Percentiles rank a stretch among this genome's conserved stretches.
Evolutionary conservation across 2,113 vertebrate species (phyloP).

Genomic region (Poicephalus meyeri): DNA sequence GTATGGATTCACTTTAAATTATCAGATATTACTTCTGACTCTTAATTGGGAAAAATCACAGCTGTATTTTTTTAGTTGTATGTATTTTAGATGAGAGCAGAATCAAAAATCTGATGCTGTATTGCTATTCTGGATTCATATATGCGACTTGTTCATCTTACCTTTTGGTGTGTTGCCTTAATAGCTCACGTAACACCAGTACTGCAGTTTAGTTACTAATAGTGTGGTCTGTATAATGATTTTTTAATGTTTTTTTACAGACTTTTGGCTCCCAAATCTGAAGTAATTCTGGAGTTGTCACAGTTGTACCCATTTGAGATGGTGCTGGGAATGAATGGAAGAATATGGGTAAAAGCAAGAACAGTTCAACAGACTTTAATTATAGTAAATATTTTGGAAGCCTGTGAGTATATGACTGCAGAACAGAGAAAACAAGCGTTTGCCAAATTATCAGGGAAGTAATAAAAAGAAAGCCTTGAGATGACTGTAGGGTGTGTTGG

Average conservation of each 20-base stretch:
- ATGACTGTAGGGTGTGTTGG: background rate
- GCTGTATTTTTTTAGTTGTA: background rate
- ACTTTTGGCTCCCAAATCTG: slow-evolving; percentile 84
- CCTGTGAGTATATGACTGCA: slow-evolving; percentile 88
- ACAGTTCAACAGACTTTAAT: slow-evolving; percentile 89
- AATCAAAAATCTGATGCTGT: background rate
- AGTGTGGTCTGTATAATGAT: background rate
- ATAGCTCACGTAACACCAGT: background rate
- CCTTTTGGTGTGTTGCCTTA: background rate
- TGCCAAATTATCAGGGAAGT: slow-evolving; percentile 78
- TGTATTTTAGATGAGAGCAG: background rate
- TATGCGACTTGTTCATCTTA: background rate
- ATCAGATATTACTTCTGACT: background rate
- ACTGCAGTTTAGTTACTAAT: background rate
- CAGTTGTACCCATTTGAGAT: slow-evolving; percentile 89
- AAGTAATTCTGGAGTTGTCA: slow-evolving; percentile 86
- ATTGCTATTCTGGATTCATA: background rate
- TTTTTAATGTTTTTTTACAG: slow-evolving; percentile 62
- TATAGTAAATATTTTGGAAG: slow-evolving; percentile 90
- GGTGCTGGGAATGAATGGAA: slow-evolving; percentile 92
- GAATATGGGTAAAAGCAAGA: slow-evolving; percentile 89
- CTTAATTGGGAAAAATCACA: background rate
- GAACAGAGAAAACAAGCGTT: slow-evolving; percentile 86
- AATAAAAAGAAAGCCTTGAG: slow-evolving; percentile 7
- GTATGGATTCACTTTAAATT: background rate